Evolutionary conservation across 2,113 vertebrate species (phyloP), one percentile per base, ranked within the genome.

Genomic region (Vidua macroura): DNA sequence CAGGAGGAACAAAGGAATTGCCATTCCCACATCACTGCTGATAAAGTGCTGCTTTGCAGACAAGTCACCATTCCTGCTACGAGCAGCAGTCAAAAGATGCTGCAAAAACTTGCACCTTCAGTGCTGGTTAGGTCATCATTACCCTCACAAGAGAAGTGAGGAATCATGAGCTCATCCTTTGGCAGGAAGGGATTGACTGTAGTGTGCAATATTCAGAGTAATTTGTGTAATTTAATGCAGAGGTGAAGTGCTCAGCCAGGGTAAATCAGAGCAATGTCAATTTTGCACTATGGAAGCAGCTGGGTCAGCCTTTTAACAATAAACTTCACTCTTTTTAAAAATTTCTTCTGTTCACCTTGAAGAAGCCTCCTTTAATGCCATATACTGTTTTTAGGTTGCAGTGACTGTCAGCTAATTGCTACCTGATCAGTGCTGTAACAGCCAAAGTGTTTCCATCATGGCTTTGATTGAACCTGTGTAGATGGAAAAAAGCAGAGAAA

Each of bases 151-250:
- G 85, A 94, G 52, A 93, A 86, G 92, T 21, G 73, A 94, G 79
- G 82, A 86, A 83, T 74, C 90, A 92, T 96, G 93, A 96, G 95
- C 95, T 96, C 96, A 96, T 96, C 90, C 41, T 31, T 90, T 96
- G 95, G 93, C 93, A 95, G 86, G 95, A 96, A 93, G 31, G 46
- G 48, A 92, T 60, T 72, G 64, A 72, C 68, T 80, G 49, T 46
- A 90, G 88, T 76, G 96, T 90, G 92, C 92, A 96, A 82, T 90
- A 94, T 82, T 81, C 62, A 33, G 51, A 86, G 83, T 86, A 93
- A 95, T 93, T 92, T 84, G 69, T 91, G 95, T 93, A 88, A 97
- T 92, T 95, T 95, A 96, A 96, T 90, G 92, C 93, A 92, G 76
- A 86, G 83, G 60, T 75, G 60, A 96, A 93, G 73, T 86, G 86